These are phyloP conservation scores for Zygaena filipendulae DNA, from an alignment of 2,888 invertebrate species.

Conservation along the genomic window DNA sequence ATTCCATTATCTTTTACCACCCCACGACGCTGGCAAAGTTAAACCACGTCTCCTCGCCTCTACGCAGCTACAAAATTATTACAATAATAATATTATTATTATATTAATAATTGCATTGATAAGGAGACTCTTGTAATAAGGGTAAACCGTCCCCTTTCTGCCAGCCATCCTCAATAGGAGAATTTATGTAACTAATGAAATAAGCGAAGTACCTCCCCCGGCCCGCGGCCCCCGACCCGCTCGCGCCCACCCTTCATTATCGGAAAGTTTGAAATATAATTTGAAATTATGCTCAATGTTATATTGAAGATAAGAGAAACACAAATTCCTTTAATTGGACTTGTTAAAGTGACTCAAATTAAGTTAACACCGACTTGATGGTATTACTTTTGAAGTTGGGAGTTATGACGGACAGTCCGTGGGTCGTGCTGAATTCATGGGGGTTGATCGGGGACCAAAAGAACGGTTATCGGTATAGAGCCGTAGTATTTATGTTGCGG, in stretches of 20 bases:
- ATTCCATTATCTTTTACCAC: conserved; percentile 67
- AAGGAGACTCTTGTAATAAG: conserved; percentile 69
- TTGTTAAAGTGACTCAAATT: conserved; percentile 70
- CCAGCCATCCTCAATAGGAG: conserved; percentile 68
- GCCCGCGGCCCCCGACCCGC: conserved; percentile 25
- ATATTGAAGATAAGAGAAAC: conserved; percentile 70
- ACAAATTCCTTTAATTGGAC: conserved; percentile 71
- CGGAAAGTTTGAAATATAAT: conserved; percentile 70
- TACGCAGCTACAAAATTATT: conserved; percentile 61
- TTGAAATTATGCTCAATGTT: conserved; percentile 70
- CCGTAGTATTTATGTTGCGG: conserved; percentile 38
- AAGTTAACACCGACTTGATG: conserved; percentile 69
- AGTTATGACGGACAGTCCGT: conserved; percentile 64
- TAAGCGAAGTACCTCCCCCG: conserved; percentile 59
- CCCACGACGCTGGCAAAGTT: conserved; percentile 65
- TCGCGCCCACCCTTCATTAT: conserved; percentile 64
- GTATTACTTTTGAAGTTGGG: conserved; percentile 65
- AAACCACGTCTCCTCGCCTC: conserved; percentile 61
- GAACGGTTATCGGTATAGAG: conserved; percentile 47
- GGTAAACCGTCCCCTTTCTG: conserved; percentile 69
- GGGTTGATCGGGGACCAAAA: conserved; percentile 49
- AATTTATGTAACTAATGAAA: conserved; percentile 70
- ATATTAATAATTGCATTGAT: conserved; percentile 70
- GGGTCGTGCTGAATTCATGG: conserved; percentile 36
- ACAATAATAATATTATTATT: conserved; percentile 70